Percentiles rank a stretch among this genome's conserved stretches.
Evolutionary conservation across 2,113 vertebrate genomes (phyloP).

Genomic region (Marcusenius ussheri): DNA sequence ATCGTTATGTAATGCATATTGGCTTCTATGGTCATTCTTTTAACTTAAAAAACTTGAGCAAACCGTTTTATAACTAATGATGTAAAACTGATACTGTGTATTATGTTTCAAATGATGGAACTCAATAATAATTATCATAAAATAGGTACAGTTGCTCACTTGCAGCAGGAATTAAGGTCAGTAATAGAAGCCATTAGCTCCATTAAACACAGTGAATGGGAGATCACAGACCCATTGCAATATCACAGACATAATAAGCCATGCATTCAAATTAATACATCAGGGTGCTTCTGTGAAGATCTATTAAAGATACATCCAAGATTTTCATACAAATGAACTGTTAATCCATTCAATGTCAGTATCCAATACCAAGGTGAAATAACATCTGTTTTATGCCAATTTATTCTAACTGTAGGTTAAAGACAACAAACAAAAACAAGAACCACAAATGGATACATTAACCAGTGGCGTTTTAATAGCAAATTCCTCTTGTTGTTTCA

Average conservation of each 20-base stretch:
- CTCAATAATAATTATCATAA: neutral
- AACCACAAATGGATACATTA: neutral
- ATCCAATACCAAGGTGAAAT: neutral
- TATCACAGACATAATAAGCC: neutral
- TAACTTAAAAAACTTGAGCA: neutral
- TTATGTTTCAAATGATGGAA: neutral
- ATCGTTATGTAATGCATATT: neutral
- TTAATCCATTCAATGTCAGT: neutral
- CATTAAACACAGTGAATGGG: neutral
- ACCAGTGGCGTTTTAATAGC: neutral
- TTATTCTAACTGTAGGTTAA: neutral
- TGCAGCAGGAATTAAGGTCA: neutral
- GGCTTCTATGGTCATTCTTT: neutral
- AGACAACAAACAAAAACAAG: neutral
- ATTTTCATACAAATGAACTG: neutral
- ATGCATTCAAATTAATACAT: neutral
- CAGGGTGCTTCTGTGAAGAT: neutral
- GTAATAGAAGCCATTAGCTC: neutral
- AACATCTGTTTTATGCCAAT: neutral
- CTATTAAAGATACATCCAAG: neutral
- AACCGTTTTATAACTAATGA: neutral
- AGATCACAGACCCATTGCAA: neutral
- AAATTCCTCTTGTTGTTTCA: neutral
- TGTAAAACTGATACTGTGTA: neutral
- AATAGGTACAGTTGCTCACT: neutral